phyloP scores from a whole-genome alignment of 2,797 vertebrate species.

The Enteromius trimaculatus region DNA sequence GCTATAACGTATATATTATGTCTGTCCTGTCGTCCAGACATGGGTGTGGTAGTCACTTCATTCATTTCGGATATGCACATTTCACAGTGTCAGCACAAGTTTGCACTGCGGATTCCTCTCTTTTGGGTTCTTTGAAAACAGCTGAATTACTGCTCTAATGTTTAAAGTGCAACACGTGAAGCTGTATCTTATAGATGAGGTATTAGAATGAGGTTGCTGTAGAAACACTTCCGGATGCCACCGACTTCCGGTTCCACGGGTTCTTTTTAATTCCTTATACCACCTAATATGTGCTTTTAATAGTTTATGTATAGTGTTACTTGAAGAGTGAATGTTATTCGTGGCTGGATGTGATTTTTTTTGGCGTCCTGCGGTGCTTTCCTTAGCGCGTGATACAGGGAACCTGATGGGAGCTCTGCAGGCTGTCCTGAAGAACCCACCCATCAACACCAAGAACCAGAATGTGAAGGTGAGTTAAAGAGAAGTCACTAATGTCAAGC shows the following conservation, averaged over 20 bases:
- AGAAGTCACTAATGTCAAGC: not conserved
- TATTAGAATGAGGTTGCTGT: slow-evolving; percentile 2
- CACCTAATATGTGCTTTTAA: not conserved
- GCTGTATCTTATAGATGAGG: not conserved
- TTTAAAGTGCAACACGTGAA: not conserved
- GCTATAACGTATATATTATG: not conserved
- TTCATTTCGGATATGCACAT: slow-evolving; percentile 4
- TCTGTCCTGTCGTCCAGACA: not conserved
- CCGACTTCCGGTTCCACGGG: slow-evolving; percentile 13
- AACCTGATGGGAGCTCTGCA: slow-evolving; percentile 93
- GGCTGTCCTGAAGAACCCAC: slow-evolving; percentile 96
- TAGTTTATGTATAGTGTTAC: not conserved
- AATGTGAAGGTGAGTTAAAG: slow-evolving; percentile 86
- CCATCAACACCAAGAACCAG: slow-evolving; percentile 98
- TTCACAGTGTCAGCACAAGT: not conserved
- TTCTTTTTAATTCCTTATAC: too few species aligned
- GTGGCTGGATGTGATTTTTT: not conserved
- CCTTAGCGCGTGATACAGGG: slow-evolving; percentile 79
- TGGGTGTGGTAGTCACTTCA: slow-evolving; percentile 43
- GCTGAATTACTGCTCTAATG: not conserved
- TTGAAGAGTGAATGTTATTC: not conserved
- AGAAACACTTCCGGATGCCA: slow-evolving; percentile 43
- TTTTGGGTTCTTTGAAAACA: not conserved
- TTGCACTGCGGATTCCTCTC: not conserved
- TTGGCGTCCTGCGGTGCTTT: slow-evolving; percentile 11